Evolutionary conservation across 1,140 invertebrate genomes (phyloP), one percentile per base, ranked within the genome.

Genomic region (Achatina immaculata): DNA sequence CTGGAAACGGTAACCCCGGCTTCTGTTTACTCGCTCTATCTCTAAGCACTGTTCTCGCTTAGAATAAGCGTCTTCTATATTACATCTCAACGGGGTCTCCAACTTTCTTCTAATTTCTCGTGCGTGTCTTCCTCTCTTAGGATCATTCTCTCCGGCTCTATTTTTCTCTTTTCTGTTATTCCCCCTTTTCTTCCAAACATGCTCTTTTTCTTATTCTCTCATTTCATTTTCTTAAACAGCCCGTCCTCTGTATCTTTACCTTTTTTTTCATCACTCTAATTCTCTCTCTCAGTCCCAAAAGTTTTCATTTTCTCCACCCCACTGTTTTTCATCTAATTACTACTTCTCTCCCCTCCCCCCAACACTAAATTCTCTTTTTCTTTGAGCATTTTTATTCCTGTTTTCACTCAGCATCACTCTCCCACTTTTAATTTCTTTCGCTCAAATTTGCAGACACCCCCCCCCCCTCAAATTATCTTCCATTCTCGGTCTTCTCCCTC

Each of bases 141-240:
- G 6, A 34, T 36, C 69, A 9, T 31, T 42, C 40, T 42, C 40
- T 36, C 40, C 69, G 7, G 7, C 69, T 42, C 40, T 42, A 11
- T 38, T n/a, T 42, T n/a, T 36, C 69, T 72, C 69, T 38, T n/a
- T 42, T 34, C 24, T 36, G 9, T n/a, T 42, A 9, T 72, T 34
- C 14, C 40, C 36, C 40, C 69, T 36, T 14, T 42, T 34, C n/a
- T 34, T 72, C n/a, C n/a, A n/a, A n/a, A n/a, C n/a, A n/a, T n/a
- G n/a, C 31, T 42, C 69, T 42, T 34, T 42, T n/a, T 72, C 69
- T 72, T 36, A 19, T 34, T 72, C 69, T 72, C 69, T 38, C 69
- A 19, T 34, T 38, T 34, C 36, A 9, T 38, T 36, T 38, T 36
- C 36, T 36, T 38, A 24, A 6, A 24, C 36, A 36, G 9, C 62